Percentiles rank a stretch among this genome's conserved stretches.
phyloP scores from a whole-genome alignment of 1,140 invertebrate species.

The Cyclina sinensis region DNA sequence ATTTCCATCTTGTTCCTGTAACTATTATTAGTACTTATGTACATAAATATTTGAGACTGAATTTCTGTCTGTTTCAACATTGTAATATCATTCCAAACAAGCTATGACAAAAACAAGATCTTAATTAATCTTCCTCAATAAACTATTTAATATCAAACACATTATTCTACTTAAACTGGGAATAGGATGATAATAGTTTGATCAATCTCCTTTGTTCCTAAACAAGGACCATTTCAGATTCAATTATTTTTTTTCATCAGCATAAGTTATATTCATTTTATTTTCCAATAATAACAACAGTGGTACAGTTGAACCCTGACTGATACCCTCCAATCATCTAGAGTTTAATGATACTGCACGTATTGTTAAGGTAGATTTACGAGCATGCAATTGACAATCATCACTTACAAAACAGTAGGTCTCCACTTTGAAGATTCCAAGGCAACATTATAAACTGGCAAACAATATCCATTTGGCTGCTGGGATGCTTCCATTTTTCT shows the following conservation, averaged over 20 bases:
- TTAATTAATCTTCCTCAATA: too few relatives aligned
- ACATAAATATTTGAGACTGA: too few relatives aligned
- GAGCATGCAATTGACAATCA: slow-evolving; percentile 7
- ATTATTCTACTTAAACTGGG: too few relatives aligned
- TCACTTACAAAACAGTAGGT: slow-evolving; percentile 56
- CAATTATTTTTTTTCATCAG: slow-evolving; percentile 25
- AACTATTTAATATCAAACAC: too few relatives aligned
- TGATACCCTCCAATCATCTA: neutral
- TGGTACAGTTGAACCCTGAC: neutral
- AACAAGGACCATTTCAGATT: neutral
- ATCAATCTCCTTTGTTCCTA: slow-evolving; percentile 16
- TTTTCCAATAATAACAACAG: slow-evolving; percentile 1
- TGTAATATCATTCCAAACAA: too few relatives aligned
- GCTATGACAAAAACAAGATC: too few relatives aligned
- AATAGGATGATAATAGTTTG: neutral
- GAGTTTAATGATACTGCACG: neutral
- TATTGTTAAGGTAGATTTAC: slow-evolving; percentile 53
- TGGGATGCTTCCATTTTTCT: neutral
- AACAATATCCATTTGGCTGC: slow-evolving; percentile 21
- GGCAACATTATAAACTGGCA: slow-evolving; percentile 25
- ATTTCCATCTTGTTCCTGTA: too few relatives aligned
- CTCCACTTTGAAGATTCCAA: slow-evolving; percentile 48
- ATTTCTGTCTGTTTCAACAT: too few relatives aligned
- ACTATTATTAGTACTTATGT: too few relatives aligned
- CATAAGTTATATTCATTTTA: slow-evolving; percentile 13